These are phyloP conservation scores for Volucella zonaria DNA, from an alignment of 2,888 invertebrate species.

Conservation along the genomic window DNA sequence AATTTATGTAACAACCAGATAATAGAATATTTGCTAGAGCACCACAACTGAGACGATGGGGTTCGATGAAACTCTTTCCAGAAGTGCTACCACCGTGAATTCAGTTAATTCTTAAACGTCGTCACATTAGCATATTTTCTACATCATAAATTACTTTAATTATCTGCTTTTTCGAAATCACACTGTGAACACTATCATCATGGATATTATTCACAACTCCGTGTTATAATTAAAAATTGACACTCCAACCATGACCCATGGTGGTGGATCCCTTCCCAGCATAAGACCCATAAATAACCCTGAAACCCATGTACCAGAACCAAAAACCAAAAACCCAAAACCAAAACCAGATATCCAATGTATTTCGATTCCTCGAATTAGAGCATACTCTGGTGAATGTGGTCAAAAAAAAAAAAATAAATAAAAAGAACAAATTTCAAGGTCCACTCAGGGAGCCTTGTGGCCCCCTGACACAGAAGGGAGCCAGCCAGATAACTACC, in stretches of 20 bases:
- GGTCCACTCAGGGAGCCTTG: conserved; percentile 24
- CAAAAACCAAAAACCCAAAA: background rate
- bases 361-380: conserved; percentile 30
- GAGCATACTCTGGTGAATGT: conserved; percentile 20
- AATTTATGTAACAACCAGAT: no score
- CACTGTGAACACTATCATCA: conserved; percentile 17
- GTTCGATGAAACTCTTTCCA: no score
- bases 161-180: conserved; percentile 19
- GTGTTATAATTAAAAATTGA: conserved; percentile 41
- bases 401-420: background rate
- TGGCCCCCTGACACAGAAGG: background rate
- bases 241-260: conserved; percentile 16
- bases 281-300: conserved; percentile 39
- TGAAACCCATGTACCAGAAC: conserved; percentile 23
- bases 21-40: no score
- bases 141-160: conserved; percentile 32
- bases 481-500: background rate
- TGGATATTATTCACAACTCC: background rate
- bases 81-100: background rate
- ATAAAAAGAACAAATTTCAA: conserved; percentile 6
- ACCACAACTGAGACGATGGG: no score
- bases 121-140: conserved; percentile 35
- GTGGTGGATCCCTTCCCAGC: conserved; percentile 15
- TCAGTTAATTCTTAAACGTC: background rate
- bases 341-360: conserved; percentile 11